These are phyloP conservation scores for Otolemur garnettii DNA, from an alignment of 2,113 vertebrate species.

Conservation along the genomic window DNA sequence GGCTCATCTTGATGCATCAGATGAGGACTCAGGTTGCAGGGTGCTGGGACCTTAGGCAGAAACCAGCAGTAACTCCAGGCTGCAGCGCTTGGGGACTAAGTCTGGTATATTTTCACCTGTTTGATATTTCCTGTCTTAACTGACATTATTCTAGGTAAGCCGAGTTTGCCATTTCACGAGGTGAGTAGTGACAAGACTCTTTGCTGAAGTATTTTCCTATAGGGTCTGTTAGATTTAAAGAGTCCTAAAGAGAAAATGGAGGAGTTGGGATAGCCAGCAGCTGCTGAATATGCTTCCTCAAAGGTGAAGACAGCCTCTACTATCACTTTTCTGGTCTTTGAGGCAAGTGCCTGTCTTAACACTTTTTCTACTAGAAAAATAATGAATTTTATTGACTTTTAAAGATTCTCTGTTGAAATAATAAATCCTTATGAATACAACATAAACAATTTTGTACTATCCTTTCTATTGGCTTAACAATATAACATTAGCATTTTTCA, in stretches of 20 bases:
- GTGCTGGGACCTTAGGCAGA: too few relatives aligned
- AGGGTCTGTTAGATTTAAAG: background rate
- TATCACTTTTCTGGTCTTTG: background rate
- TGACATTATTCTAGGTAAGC: background rate
- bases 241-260: background rate
- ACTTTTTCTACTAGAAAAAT: constrained; percentile 39
- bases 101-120: background rate
- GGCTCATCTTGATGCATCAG: too few relatives aligned
- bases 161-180: background rate
- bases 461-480: constrained; percentile 32
- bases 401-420: constrained; percentile 51
- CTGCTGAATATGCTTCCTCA: background rate
- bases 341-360: constrained; percentile 34
- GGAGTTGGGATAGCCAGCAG: background rate
- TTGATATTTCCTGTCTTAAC: background rate
- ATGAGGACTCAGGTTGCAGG: too few relatives aligned
- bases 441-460: constrained; percentile 14
- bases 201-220: background rate
- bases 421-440: constrained; percentile 24
- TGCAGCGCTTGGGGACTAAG: background rate
- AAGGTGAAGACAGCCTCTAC: background rate
- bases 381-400: constrained; percentile 45
- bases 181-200: background rate
- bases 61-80: too few relatives aligned
- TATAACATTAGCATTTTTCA: constrained; percentile 46